Base-by-base conservation (phyloP, 2,888 invertebrate genomes). In the Aphodius sticticus region DNA sequence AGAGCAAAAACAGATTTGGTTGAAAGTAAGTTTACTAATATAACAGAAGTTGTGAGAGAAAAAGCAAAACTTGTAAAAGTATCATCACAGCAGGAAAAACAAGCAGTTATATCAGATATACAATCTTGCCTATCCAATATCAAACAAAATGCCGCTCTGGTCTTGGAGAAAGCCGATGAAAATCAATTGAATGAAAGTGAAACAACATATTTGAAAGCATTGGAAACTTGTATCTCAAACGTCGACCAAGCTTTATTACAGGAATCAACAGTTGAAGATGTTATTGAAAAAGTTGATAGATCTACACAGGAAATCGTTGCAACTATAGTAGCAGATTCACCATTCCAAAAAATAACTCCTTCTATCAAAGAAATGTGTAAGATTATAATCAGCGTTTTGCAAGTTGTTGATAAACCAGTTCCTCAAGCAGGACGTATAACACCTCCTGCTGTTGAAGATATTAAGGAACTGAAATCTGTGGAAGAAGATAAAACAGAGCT, bases 361-460 rank as follows among this genome's bases (percentile, higher is more conserved):
- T 81, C 78, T 15, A 80, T 84, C 69, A 82, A 82, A 79, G 80
- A 83, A 76, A 78, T 81, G 6, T 82, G 82, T 70, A 82, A 82
- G 72, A 83, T 83, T 76, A 79, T 83, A n/a, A 83, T 81, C 70
- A 80, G 81, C 53, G 77, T 82, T 12, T 69, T 78, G 3, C 38
- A 77, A 69, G 16, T 81, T 6, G 80, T 77, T 12, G 76, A 82
- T 69, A 14, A 80, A 16, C 38, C 37, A 69, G 74, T 37, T n/a
- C 6, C 26, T 14, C 9, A 69, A 76, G 35, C 70, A 6, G 6
- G 53, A 69, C 35, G 16, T 77, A 53, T 77, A 72, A 16, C 16
- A 26, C n/a, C 37, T 53, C 69, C n/a, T 76, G 15, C 53, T 4
- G 69, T 6, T n/a, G 70, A 70, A 69, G 38, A 69, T 16, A 15